Evolutionary conservation across 2,888 invertebrate species (phyloP).

Genomic region (Clanis bilineata): DNA sequence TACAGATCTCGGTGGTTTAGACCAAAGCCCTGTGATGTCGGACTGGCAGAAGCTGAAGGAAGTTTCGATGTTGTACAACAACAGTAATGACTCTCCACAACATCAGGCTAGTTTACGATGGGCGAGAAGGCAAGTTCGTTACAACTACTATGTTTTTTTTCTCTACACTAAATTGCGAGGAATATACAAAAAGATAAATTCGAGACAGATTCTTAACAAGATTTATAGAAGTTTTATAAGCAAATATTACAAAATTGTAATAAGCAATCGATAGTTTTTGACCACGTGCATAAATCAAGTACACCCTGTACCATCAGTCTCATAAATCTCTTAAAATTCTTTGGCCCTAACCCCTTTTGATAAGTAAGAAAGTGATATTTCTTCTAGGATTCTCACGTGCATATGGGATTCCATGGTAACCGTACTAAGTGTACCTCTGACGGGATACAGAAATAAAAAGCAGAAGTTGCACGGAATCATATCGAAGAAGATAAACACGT

Average conservation of each 20-base stretch:
- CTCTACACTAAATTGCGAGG: background rate
- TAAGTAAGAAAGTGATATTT: background rate
- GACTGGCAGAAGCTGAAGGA: constrained; percentile 93
- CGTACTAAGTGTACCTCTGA: constrained; percentile 90
- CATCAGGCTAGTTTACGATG: constrained; percentile 90
- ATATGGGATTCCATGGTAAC: constrained; percentile 96
- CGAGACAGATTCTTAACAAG: background rate
- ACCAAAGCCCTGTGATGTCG: constrained; percentile 91
- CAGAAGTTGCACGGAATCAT: constrained; percentile 78
- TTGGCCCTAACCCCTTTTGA: background rate
- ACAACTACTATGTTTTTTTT: too few species aligned
- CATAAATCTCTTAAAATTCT: background rate
- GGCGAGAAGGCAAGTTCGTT: constrained; percentile 84
- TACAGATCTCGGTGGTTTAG: constrained; percentile 91
- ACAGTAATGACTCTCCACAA: constrained; percentile 86
- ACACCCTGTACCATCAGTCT: background rate
- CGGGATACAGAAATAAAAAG: constrained; percentile 70
- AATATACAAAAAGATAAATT: too few species aligned
- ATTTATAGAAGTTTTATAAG: background rate
- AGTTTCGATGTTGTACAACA: constrained; percentile 85
- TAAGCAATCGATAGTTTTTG: too few species aligned
- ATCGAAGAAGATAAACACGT: constrained; percentile 78
- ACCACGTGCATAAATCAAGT: too few species aligned
- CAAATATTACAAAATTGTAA: too few species aligned
- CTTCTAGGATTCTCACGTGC: constrained; percentile 89